These are phyloP conservation scores for Scaptomyza hsui DNA, from an alignment of 1,140 invertebrate species.

Conservation along the genomic window DNA sequence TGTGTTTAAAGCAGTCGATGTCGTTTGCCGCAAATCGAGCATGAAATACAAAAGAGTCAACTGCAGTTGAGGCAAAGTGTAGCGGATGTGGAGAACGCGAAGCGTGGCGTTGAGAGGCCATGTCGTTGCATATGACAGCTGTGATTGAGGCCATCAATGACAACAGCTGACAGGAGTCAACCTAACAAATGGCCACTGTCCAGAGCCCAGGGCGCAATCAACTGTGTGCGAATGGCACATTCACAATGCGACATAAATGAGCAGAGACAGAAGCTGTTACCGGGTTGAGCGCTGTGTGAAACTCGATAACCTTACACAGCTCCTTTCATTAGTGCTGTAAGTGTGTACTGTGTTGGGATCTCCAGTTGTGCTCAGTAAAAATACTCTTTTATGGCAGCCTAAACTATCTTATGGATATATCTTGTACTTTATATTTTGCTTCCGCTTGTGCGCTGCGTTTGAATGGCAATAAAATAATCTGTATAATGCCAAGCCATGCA, in stretches of 20 bases:
- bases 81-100: not conserved
- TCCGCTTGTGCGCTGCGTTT: slow-evolving; percentile 17
- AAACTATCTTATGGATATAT: slow-evolving; percentile 11
- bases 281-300: slow-evolving; percentile 2
- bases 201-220: slow-evolving; percentile 9
- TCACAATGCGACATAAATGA: slow-evolving; percentile 28
- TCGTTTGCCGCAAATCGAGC: slow-evolving; percentile 18
- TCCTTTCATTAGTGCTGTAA: too few species aligned
- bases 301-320: not conserved
- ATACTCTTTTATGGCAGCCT: slow-evolving; percentile 14
- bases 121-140: slow-evolving; percentile 73
- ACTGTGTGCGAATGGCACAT: slow-evolving; percentile 25
- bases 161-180: slow-evolving; percentile 23
- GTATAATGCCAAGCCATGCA: slow-evolving; percentile 42
- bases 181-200: slow-evolving; percentile 39
- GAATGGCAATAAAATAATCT: slow-evolving; percentile 56
- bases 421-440: not conserved
- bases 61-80: not conserved
- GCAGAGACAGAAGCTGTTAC: slow-evolving; percentile 32
- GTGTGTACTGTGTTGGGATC: too few species aligned
- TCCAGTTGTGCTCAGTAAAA: not conserved
- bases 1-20: slow-evolving; percentile 56
- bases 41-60: slow-evolving; percentile 36
- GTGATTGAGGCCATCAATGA: slow-evolving; percentile 77
- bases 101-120: slow-evolving; percentile 29